Base-by-base conservation (phyloP, 2,113 vertebrate species). In the Oryzias woworae region DNA sequence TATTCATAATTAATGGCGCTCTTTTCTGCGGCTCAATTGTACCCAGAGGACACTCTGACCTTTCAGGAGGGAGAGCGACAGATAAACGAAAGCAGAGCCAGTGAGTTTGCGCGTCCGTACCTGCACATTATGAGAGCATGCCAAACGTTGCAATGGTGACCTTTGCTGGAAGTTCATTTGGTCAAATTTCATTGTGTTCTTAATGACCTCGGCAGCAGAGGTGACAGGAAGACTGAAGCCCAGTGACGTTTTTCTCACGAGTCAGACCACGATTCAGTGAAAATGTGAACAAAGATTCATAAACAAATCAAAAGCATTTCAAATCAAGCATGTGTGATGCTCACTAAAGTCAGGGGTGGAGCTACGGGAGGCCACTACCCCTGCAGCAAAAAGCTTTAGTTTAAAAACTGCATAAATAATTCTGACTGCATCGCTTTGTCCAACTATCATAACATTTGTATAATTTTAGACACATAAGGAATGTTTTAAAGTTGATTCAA, bases 1-100 rank as follows among this genome's bases (percentile, higher is more conserved):
- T 17, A 53, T 77, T 57, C 60, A 73, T 76, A 71, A 75, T 77
- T 74, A 69, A 77, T 58, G 44, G 57, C 44, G 44, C 4, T 57
- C 51, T 77, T 53, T 53, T 76, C 57, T 20, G 16, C 0, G 12
- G 41, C 46, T 24, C 47, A 61, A 64, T 81, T 47, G 14, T 62
- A 45, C 43, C 52, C 48, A 18, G 18, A 23, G 50, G 63, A 55
- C 24, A 42, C 0, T 0, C 53, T 68, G 62, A 81, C 78, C 67
- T 84, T 81, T 65, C 2, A 16, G 20, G 8, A 64, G 15, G 17
- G 44, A 58, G 24, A 65, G 7, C 16, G 26, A 65, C 31, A 20
- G 36, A 36, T 12, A 2, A 12, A 36, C 12, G 36, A 36, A 12
- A 36, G 36, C 20, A 17, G 46, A 24, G 44, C 44, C 28, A 50